phyloP scores from a whole-genome alignment of 1,140 invertebrate species.

The Zaprionus ornatus region DNA sequence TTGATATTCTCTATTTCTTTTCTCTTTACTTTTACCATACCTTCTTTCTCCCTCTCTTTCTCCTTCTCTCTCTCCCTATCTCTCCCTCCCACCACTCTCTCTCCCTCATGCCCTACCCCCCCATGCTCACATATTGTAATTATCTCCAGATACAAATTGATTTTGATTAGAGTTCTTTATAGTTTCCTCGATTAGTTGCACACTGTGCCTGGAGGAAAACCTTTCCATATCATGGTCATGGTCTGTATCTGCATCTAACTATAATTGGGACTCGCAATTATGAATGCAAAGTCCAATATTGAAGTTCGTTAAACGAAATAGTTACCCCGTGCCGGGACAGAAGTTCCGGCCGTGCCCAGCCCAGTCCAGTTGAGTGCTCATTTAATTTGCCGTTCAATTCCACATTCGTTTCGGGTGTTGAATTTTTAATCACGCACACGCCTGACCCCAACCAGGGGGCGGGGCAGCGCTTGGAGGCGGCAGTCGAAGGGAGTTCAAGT shows the following conservation, averaged over 20 bases:
- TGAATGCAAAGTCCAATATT: slow-evolving; percentile 33
- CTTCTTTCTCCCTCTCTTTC: too few species aligned
- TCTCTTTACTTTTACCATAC: too few species aligned
- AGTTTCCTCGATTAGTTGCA: background rate
- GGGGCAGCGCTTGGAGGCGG: background rate
- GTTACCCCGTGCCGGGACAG: background rate
- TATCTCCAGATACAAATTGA: background rate
- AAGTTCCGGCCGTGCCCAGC: background rate
- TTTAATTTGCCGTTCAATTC: slow-evolving; percentile 79
- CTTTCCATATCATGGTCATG: background rate
- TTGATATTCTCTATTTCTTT: background rate
- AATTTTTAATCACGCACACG: slow-evolving; percentile 78
- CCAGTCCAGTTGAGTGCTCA: slow-evolving; percentile 49
- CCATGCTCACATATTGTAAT: too few species aligned
- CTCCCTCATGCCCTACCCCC: too few species aligned
- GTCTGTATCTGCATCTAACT: background rate
- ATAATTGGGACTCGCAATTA: slow-evolving; percentile 10
- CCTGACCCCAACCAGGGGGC: slow-evolving; percentile 47
- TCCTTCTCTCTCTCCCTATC: too few species aligned
- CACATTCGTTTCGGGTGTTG: slow-evolving; percentile 78
- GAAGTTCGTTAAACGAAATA: slow-evolving; percentile 30
- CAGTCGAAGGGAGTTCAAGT: background rate
- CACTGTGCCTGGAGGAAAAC: background rate
- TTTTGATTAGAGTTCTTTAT: background rate
- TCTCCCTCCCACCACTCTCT: too few species aligned